A percentile compares a stretch with the other conserved stretches of the same genome.
Conservation (phyloP, 53 echinoderm and acorn worm genomes). For the Henricia sp. region DNA sequence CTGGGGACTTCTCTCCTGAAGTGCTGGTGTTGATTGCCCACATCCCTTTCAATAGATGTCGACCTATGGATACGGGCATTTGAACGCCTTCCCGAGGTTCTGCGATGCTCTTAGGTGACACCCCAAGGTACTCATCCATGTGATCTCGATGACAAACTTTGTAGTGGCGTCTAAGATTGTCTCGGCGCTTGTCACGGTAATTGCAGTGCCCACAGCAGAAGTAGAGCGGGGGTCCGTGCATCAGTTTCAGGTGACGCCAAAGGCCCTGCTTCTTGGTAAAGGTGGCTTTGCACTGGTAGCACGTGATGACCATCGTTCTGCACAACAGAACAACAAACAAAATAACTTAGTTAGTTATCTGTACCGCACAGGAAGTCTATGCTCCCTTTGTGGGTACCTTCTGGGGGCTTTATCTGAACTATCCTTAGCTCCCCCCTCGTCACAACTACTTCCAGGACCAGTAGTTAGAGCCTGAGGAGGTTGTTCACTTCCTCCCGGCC, state of each 20-base stretch:
- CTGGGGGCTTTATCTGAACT: background rate
- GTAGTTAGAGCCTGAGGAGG: background rate
- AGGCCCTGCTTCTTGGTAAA: background rate
- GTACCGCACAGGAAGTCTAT: no score
- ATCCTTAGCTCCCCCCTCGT: background rate
- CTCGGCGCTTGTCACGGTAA: background rate
- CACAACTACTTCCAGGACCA: background rate
- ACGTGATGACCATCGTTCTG: background rate
- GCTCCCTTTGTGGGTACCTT: conserved; percentile 9
- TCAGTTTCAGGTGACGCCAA: background rate
- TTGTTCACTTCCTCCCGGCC: background rate
- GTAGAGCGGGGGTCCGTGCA: background rate
- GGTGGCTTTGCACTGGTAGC: background rate
- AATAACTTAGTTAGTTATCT: background rate
- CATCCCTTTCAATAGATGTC: background rate
- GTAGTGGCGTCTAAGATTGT: no score
- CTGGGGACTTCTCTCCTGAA: no score
- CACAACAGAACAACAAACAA: background rate
- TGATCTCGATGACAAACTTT: background rate
- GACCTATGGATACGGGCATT: background rate
- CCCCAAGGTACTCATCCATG: background rate
- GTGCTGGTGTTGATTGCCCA: background rate
- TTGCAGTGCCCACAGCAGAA: background rate
- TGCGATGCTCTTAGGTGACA: background rate
- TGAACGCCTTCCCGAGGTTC: background rate